These are phyloP conservation scores for Lamprologus callipterus DNA, from an alignment of 2,113 vertebrate genomes.

Conservation along the genomic window DNA sequence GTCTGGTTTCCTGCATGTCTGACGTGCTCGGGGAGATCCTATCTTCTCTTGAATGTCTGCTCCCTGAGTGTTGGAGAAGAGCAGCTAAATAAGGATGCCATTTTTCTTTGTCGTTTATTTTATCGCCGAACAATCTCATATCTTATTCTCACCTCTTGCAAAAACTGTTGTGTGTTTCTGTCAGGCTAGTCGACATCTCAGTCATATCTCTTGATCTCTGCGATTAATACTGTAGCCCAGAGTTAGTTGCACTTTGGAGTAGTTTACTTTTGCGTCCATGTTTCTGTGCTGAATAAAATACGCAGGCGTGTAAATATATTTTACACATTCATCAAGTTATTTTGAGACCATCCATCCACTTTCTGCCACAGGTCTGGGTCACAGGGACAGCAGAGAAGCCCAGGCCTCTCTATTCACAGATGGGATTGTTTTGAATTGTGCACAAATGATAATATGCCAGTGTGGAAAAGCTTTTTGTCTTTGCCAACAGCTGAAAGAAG, in stretches of 20 bases:
- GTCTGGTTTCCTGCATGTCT: slow-evolving; percentile 50
- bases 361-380: rapidly evolving
- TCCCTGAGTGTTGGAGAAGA: background rate
- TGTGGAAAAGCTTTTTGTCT: background rate
- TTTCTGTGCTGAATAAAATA: background rate
- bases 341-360: background rate
- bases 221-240: background rate
- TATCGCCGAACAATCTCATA: background rate
- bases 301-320: background rate
- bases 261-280: background rate
- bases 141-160: background rate
- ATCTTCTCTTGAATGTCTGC: slow-evolving; percentile 45
- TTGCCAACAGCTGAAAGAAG: background rate
- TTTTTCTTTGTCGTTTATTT: background rate
- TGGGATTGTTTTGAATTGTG: background rate
- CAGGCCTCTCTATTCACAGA: background rate
- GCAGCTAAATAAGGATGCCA: background rate
- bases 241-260: background rate
- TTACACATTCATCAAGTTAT: background rate
- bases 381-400: background rate
- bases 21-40: slow-evolving; percentile 59
- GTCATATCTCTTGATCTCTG: background rate
- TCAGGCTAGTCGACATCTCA: background rate
- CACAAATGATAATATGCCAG: background rate
- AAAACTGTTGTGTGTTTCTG: background rate